Conservation (phyloP, 1,140 invertebrate genomes). For the Lasioglossum albipes region DNA sequence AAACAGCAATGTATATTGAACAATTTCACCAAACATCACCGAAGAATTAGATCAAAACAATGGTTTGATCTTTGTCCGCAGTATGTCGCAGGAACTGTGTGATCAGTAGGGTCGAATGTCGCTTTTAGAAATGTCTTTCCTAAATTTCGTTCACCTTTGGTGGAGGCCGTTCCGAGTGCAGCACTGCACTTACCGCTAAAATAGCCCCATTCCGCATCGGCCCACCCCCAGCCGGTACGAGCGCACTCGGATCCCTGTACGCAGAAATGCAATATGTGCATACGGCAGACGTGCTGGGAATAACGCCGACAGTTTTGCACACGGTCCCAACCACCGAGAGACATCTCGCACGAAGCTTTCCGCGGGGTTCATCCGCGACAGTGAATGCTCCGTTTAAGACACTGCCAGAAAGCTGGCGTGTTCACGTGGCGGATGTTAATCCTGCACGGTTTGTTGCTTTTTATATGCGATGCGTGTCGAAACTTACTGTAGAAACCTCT, state of each 20-base stretch:
- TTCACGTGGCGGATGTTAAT: background rate
- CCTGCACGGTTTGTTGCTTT: too few species aligned
- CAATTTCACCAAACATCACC: too few species aligned
- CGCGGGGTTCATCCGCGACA: constrained; percentile 16
- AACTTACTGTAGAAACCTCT: too few species aligned
- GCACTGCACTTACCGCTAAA: constrained; percentile 57
- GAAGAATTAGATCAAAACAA: too few species aligned
- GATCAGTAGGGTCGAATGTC: too few species aligned
- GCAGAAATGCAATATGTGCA: constrained; percentile 64
- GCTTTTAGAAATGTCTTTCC: too few species aligned
- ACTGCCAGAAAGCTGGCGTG: background rate
- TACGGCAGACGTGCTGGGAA: constrained; percentile 41
- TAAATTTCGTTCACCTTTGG: too few species aligned
- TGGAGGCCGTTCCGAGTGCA: too few species aligned
- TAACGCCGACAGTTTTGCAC: constrained; percentile 19
- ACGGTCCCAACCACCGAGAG: background rate
- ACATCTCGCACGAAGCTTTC: background rate
- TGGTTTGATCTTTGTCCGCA: too few species aligned
- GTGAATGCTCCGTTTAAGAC: constrained; percentile 17
- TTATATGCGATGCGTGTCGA: too few species aligned
- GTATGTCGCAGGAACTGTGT: too few species aligned
- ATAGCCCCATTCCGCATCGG: constrained; percentile 44
- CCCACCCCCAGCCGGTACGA: constrained; percentile 14
- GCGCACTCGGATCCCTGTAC: constrained; percentile 7
- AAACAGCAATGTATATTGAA: too few species aligned